phyloP scores from a whole-genome alignment of 2,113 vertebrate genomes.

The Oryzias curvinotus region DNA sequence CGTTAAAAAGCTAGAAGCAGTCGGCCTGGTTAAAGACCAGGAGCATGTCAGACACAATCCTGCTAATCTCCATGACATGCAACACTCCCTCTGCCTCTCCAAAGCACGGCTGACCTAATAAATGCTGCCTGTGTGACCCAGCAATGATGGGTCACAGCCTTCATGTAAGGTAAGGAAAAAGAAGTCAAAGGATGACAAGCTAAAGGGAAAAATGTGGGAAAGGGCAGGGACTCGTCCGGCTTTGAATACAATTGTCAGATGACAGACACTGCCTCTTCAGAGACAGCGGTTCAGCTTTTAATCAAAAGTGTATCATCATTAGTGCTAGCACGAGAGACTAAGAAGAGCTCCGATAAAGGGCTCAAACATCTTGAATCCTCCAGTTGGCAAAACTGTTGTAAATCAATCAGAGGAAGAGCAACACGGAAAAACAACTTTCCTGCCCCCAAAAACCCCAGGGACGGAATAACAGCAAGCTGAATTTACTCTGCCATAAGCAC shows the following conservation, averaged over 20 bases:
- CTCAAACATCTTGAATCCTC: constrained; percentile 31
- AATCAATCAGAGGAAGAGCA: constrained; percentile 56
- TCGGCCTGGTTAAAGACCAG: constrained; percentile 34
- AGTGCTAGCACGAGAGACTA: constrained; percentile 16
- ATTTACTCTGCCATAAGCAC: constrained; percentile 46
- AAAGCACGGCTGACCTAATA: constrained; percentile 30
- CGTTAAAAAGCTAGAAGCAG: constrained; percentile 27
- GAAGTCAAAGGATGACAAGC: neutral
- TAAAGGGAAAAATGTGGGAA: neutral
- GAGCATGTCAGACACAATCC: constrained; percentile 50
- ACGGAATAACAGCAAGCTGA: constrained; percentile 19
- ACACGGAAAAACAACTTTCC: constrained; percentile 14
- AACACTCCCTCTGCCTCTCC: constrained; percentile 42
- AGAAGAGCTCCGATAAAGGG: constrained; percentile 32
- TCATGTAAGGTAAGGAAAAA: neutral
- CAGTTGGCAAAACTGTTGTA: constrained; percentile 36
- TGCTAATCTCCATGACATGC: constrained; percentile 49
- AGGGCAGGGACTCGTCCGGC: neutral
- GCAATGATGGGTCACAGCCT: constrained; percentile 2
- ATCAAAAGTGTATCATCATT: constrained; percentile 36
- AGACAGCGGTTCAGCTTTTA: constrained; percentile 12
- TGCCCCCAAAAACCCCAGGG: constrained; percentile 23
- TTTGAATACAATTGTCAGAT: too few species aligned
- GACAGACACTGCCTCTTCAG: constrained; percentile 4
- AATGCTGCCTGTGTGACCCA: constrained; percentile 16